Evolutionary conservation across 2,888 invertebrate species (phyloP).

Genomic region (Nyleta sp.): DNA sequence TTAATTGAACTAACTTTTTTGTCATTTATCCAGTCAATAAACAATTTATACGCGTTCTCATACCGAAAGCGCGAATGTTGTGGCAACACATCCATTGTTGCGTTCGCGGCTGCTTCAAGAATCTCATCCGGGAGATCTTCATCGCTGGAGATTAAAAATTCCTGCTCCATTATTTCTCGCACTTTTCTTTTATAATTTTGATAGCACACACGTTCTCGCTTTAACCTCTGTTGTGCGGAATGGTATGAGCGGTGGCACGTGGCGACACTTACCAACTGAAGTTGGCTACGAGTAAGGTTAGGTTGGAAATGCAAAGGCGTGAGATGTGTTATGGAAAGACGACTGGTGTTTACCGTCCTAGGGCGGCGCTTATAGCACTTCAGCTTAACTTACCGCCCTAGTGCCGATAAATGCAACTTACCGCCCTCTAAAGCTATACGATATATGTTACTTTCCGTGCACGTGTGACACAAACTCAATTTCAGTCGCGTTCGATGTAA

Average conservation of each 20-base stretch:
- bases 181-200: too few species aligned
- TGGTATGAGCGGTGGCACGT: background rate
- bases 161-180: too few species aligned
- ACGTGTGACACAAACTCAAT: conserved; percentile 11
- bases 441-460: background rate
- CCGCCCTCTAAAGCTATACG: background rate
- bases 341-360: background rate
- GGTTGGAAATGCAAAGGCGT: background rate
- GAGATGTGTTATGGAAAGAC: too few species aligned
- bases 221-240: too few species aligned
- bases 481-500: too few species aligned
- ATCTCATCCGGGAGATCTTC: conserved; percentile 2
- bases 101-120: conserved; percentile 9
- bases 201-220: too few species aligned
- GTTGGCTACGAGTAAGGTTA: background rate
- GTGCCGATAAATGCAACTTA: background rate
- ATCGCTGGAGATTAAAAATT: conserved; percentile 5
- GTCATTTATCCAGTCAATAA: background rate
- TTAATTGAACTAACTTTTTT: background rate
- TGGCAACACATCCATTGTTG: conserved; percentile 4
- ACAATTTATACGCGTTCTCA: conserved; percentile 19
- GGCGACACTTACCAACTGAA: background rate
- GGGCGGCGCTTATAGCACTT: background rate
- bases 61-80: conserved; percentile 14
- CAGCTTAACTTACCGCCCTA: background rate